Percentiles rank a stretch among this genome's conserved stretches.
Evolutionary conservation across 2,113 vertebrate species (phyloP).

Genomic region (Isichthys henryi): DNA sequence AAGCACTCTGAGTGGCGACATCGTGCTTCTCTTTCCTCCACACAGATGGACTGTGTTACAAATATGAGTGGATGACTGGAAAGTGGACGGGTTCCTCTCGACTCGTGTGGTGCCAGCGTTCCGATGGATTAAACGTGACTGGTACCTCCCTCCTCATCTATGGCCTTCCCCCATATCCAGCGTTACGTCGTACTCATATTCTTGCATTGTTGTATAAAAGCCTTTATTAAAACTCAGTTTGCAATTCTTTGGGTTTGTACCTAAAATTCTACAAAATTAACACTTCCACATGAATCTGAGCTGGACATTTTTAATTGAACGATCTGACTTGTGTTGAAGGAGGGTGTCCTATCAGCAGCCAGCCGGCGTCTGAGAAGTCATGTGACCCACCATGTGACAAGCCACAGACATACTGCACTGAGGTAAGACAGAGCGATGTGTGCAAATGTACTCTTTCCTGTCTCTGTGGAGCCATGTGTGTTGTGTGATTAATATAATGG

Average conservation of each 20-base stretch:
- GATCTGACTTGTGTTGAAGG: conserved; percentile 57
- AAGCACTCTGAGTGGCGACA: background rate
- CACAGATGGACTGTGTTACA: conserved; percentile 83
- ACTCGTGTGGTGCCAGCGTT: conserved; percentile 87
- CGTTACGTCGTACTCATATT: background rate
- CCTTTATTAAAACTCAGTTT: background rate
- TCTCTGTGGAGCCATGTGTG: background rate
- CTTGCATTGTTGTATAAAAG: background rate
- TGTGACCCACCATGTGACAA: conserved; percentile 83
- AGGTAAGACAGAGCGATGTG: conserved; percentile 63
- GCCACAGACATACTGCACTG: conserved; percentile 80
- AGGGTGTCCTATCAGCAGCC: conserved; percentile 74
- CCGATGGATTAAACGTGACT: conserved; percentile 91
- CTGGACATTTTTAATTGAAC: background rate
- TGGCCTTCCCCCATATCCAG: background rate
- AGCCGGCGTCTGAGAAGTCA: conserved; percentile 75
- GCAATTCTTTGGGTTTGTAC: background rate
- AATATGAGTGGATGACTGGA: conserved; percentile 85
- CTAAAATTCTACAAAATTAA: background rate
- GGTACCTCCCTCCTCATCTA: conserved; percentile 57
- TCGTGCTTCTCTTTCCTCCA: conserved; percentile 20
- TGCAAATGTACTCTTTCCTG: background rate
- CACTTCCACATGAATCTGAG: background rate
- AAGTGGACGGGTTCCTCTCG: conserved; percentile 67
- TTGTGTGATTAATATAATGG: background rate